phyloP scores from a whole-genome alignment of 2,113 vertebrate species.

The Neolamprologus modestus region DNA sequence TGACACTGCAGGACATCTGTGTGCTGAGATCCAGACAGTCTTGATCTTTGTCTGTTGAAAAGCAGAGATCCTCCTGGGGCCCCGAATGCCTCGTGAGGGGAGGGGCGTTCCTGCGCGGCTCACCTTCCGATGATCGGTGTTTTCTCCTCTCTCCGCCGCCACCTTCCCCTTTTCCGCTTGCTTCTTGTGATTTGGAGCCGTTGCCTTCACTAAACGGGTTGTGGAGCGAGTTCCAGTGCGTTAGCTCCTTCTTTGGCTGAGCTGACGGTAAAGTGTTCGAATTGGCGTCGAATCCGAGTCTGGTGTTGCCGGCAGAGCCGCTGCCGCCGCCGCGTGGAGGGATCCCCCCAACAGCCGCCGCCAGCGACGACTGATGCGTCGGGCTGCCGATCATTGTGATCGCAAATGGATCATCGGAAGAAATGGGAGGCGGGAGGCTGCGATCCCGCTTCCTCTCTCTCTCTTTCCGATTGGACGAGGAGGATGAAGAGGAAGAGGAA shows the following conservation, averaged over 20 bases:
- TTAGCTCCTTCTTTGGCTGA: conserved; percentile 60
- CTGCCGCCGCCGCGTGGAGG: not conserved
- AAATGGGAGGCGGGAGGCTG: conserved; percentile 55
- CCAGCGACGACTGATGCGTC: conserved; percentile 66
- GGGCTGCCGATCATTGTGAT: conserved; percentile 78
- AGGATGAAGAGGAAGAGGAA: conserved; percentile 44
- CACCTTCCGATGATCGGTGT: conserved; percentile 46
- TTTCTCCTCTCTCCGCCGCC: conserved; percentile 49
- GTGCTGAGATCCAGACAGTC: conserved; percentile 62
- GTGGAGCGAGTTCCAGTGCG: conserved; percentile 70
- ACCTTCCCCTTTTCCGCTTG: conserved; percentile 17
- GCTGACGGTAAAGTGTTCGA: conserved; percentile 15
- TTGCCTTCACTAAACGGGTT: conserved; percentile 67
- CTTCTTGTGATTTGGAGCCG: conserved; percentile 31
- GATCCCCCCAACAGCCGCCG: conserved; percentile 15
- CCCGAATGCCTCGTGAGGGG: conserved; percentile 71
- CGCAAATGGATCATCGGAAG: conserved; percentile 70
- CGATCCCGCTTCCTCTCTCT: conserved; percentile 60
- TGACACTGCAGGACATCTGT: conserved; percentile 14
- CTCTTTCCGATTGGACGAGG: conserved; percentile 51
- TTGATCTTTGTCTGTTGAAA: conserved; percentile 74
- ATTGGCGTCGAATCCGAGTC: not conserved
- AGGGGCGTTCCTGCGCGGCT: conserved; percentile 63
- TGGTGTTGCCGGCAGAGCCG: not conserved
- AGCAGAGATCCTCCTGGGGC: conserved; percentile 72